Conservation (phyloP, 2,113 vertebrate species). For the Campylomormyrus tamandua region DNA sequence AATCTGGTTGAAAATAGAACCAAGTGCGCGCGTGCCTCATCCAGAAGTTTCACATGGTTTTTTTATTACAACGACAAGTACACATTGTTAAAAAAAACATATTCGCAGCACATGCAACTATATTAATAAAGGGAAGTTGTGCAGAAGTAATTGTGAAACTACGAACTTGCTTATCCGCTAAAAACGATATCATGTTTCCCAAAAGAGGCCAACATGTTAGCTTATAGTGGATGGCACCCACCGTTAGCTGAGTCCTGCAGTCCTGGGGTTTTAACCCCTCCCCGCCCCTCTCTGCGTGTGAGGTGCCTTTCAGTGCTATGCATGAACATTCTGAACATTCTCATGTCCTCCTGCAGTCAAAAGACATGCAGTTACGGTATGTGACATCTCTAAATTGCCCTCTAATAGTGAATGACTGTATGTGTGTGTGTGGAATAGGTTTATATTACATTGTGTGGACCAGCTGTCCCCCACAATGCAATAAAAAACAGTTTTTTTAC, state of each 20-base stretch:
- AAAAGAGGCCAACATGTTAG: background rate
- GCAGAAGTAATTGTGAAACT: background rate
- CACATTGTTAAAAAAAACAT: background rate
- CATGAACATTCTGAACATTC: background rate
- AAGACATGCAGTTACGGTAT: background rate
- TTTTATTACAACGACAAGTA: background rate
- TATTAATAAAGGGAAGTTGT: background rate
- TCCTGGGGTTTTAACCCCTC: background rate
- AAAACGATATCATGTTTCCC: background rate
- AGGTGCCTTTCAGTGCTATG: background rate
- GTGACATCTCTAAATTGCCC: background rate
- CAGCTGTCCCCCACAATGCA: too few relatives aligned
- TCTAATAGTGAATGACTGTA: background rate
- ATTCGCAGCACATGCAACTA: background rate
- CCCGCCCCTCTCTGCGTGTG: background rate
- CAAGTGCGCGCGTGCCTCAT: background rate
- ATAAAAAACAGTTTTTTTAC: too few relatives aligned
- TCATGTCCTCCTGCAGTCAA: background rate
- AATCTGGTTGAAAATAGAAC: background rate
- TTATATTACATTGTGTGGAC: too few relatives aligned
- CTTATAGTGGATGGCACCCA: background rate
- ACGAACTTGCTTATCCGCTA: background rate
- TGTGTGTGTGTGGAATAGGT: background rate
- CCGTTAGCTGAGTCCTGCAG: background rate
- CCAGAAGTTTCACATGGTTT: background rate